Evolutionary conservation across 2,888 invertebrate genomes (phyloP).

Genomic region (Pandemis heparana): DNA sequence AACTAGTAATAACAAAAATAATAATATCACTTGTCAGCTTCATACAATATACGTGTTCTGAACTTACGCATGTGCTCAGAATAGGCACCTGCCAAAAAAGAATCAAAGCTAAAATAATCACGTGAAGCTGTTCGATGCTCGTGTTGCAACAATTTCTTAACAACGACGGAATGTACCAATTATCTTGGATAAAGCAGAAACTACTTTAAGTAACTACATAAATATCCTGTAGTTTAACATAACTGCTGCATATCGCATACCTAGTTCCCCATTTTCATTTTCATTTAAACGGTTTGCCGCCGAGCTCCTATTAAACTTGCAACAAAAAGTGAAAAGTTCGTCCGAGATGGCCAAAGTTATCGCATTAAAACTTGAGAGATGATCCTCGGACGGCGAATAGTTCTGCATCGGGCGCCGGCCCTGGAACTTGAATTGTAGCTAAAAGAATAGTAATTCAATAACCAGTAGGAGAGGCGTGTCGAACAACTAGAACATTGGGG

Average conservation of each 20-base stretch:
- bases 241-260: neutral
- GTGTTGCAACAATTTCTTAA: neutral
- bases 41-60: too few species aligned
- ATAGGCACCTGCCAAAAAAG: neutral
- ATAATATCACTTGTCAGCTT: too few species aligned
- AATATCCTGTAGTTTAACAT: too few species aligned
- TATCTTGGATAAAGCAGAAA: neutral
- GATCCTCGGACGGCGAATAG: neutral
- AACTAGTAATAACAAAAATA: too few species aligned
- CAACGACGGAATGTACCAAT: neutral
- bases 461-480: neutral
- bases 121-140: neutral
- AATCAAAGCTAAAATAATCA: neutral
- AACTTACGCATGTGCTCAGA: too few species aligned
- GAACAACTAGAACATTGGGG: neutral
- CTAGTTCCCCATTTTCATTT: neutral
- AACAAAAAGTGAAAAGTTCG: slow-evolving; percentile 2
- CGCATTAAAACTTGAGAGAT: slow-evolving; percentile 1
- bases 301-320: neutral
- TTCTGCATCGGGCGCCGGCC: neutral
- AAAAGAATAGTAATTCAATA: neutral
- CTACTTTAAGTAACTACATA: neutral
- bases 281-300: neutral
- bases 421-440: neutral
- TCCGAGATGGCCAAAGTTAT: neutral